Percentiles rank a stretch among this genome's conserved stretches.
Evolutionary conservation across 2,113 vertebrate species (phyloP).

Genomic region (Scartelaos histophorus): DNA sequence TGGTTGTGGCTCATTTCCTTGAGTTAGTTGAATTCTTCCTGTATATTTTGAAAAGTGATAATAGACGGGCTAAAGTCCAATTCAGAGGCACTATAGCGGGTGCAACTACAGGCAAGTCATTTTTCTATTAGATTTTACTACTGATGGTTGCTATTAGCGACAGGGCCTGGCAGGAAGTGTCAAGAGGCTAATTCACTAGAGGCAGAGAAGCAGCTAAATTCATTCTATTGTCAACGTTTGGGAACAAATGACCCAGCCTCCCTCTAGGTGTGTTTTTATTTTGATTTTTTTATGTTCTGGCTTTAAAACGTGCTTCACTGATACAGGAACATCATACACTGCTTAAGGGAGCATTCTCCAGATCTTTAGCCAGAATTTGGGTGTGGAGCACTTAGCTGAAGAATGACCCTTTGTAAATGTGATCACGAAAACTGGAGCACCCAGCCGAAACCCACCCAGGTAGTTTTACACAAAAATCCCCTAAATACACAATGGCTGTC

Average conservation of each 20-base stretch:
- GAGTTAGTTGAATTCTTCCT: not conserved
- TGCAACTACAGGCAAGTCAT: conserved; percentile 17
- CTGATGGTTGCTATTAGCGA: conserved; percentile 54
- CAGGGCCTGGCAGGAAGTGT: conserved; percentile 41
- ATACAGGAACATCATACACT: not conserved
- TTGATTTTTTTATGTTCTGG: not conserved
- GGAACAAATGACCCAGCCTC: conserved; percentile 35
- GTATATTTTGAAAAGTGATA: not conserved
- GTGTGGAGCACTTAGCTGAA: not conserved
- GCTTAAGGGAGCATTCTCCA: not conserved
- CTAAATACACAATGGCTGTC: not conserved
- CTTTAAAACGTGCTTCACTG: not conserved
- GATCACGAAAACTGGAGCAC: not conserved
- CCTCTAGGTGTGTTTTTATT: not conserved
- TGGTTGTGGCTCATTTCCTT: not conserved
- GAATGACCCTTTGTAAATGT: no score
- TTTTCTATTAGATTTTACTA: conserved; percentile 37
- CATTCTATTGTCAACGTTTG: conserved; percentile 47
- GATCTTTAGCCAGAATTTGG: not conserved
- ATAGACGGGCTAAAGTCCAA: conserved; percentile 10
- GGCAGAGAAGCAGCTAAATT: conserved; percentile 44
- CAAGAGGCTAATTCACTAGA: conserved; percentile 55
- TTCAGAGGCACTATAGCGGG: conserved; percentile 9
- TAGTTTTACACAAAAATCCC: conserved; percentile 9
- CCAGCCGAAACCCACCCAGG: not conserved